Conservation (phyloP, 2,888 invertebrate genomes). For the Pristionchus arcanus region DNA sequence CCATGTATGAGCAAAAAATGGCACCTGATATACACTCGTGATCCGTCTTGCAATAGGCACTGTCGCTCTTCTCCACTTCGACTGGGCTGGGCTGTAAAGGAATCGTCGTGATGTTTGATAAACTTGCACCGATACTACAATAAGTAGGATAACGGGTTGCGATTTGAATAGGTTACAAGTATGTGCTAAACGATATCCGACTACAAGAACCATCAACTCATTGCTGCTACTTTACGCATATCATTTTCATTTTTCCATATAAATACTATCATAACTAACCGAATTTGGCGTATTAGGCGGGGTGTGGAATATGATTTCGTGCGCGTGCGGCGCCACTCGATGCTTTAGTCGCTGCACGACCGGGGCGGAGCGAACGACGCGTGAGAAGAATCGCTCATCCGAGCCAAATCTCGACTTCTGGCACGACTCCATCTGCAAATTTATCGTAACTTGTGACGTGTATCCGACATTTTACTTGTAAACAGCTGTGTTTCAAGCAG, state of each 20-base stretch:
- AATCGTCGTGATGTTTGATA: too few species aligned
- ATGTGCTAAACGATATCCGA: too few species aligned
- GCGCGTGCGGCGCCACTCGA: conserved; percentile 25
- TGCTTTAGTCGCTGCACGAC: conserved; percentile 22
- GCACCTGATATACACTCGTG: conserved; percentile 44
- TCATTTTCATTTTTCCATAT: too few species aligned
- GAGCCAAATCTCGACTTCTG: neutral
- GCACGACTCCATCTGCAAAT: neutral
- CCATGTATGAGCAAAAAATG: too few species aligned
- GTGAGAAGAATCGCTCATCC: conserved; percentile 26
- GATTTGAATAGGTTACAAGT: too few species aligned
- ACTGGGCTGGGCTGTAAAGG: conserved; percentile 3
- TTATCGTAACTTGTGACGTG: too few species aligned
- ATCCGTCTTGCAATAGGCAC: conserved; percentile 29
- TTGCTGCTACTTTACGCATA: too few species aligned
- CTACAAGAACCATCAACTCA: neutral
- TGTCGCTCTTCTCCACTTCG: conserved; percentile 23
- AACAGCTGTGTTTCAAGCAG: too few species aligned
- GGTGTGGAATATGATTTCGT: conserved; percentile 37
- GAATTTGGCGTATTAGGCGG: conserved; percentile 45
- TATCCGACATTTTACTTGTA: too few species aligned
- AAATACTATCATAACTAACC: too few species aligned
- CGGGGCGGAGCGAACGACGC: conserved; percentile 31
- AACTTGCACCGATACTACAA: neutral
- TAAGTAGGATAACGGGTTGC: too few species aligned